These are phyloP conservation scores for Crotalus horridus DNA, from an alignment of 2,113 vertebrate species.

Conservation along the genomic window DNA sequence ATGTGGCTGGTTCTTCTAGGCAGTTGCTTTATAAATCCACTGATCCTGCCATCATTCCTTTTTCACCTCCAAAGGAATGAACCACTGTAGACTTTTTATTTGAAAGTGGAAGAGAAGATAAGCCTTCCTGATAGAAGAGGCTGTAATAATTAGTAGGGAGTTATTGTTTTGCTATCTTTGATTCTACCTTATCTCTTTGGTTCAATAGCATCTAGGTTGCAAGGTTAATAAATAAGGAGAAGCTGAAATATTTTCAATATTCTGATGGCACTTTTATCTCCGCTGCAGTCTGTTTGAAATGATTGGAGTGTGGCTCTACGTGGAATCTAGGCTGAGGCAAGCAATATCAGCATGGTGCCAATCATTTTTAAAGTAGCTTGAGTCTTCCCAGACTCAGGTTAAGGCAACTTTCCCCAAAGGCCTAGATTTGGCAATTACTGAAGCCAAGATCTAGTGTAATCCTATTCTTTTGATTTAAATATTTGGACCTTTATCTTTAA, in stretches of 20 bases:
- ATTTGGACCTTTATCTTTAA: neutral
- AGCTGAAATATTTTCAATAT: constrained; percentile 9
- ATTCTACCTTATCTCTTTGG: neutral
- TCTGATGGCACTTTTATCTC: constrained; percentile 1
- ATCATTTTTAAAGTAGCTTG: neutral
- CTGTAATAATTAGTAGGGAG: constrained; percentile 10
- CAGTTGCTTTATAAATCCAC: neutral
- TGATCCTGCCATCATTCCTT: neutral
- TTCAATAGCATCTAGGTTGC: neutral
- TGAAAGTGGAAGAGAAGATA: constrained; percentile 1
- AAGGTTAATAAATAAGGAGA: constrained; percentile 16
- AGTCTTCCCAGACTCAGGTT: neutral
- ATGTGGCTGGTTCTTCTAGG: neutral
- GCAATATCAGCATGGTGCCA: neutral
- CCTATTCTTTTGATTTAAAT: neutral
- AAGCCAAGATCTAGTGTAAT: neutral
- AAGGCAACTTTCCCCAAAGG: neutral
- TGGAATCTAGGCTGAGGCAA: neutral
- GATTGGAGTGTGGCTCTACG: neutral
- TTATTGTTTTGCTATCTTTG: constrained; percentile 6
- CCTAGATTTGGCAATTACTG: neutral
- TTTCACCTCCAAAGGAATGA: neutral
- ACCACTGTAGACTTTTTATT: neutral
- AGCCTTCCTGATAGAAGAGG: neutral
- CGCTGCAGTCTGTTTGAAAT: neutral